Conservation (phyloP, 2,888 invertebrate genomes). For the Phaonia tiefii region DNA sequence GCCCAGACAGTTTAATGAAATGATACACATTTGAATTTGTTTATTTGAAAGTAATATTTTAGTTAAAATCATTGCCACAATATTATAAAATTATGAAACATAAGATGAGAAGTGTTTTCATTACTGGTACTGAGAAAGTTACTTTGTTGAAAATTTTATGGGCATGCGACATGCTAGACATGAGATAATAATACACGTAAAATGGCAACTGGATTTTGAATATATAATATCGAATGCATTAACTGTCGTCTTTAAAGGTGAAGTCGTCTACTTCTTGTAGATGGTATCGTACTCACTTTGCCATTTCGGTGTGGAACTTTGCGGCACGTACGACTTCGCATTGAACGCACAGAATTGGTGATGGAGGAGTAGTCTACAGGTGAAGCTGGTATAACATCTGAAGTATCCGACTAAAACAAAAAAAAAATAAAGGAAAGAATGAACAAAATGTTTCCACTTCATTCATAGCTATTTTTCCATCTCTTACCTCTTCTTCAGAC, state of each 20-base stretch:
- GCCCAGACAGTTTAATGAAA: constrained; percentile 34
- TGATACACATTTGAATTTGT: constrained; percentile 67
- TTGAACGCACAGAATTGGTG: constrained; percentile 36
- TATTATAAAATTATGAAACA: constrained; percentile 25
- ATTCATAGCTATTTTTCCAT: not conserved
- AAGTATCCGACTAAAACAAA: constrained; percentile 69
- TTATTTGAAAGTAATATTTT: constrained; percentile 45
- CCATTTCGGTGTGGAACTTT: constrained; percentile 39
- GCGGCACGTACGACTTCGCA: constrained; percentile 43
- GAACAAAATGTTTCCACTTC: too few relatives aligned
- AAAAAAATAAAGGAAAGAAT: too few relatives aligned
- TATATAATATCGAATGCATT: constrained; percentile 1
- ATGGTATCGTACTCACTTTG: constrained; percentile 71
- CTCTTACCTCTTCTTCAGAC: constrained; percentile 60
- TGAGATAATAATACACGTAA: not conserved
- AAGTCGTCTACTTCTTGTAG: constrained; percentile 70
- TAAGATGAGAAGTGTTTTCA: not conserved
- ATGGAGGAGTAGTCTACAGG: constrained; percentile 67
- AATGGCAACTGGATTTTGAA: not conserved
- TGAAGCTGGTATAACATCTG: constrained; percentile 76
- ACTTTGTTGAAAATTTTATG: not conserved
- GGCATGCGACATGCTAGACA: constrained; percentile 4
- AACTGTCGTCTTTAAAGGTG: constrained; percentile 67
- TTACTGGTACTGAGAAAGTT: not conserved
- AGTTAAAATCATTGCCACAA: constrained; percentile 46